Conservation (phyloP, 2,888 invertebrate species). For the Ariolimax columbianus region DNA sequence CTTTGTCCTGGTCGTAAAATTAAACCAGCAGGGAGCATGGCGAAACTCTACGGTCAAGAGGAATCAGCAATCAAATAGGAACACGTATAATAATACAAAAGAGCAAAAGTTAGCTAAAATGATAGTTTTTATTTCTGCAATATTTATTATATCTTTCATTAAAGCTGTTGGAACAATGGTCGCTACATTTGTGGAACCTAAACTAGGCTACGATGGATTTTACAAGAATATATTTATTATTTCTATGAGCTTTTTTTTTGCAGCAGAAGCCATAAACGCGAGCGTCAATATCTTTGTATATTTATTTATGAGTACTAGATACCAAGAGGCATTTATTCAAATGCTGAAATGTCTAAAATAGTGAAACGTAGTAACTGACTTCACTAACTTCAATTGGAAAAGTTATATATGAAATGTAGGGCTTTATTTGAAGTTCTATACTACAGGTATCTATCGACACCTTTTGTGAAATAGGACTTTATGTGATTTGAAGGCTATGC, state of each 20-base stretch:
- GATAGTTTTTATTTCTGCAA: slow-evolving; percentile 10
- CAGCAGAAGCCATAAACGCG: not conserved
- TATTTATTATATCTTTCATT: slow-evolving; percentile 16
- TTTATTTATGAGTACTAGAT: slow-evolving; percentile 9
- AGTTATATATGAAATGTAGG: too few species aligned
- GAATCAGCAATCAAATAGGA: not conserved
- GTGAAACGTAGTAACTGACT: too few species aligned
- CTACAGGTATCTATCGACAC: too few species aligned
- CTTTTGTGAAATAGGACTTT: too few species aligned
- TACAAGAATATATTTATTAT: not conserved
- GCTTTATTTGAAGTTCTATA: too few species aligned
- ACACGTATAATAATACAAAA: not conserved
- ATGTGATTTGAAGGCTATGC: too few species aligned
- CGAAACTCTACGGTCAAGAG: not conserved
- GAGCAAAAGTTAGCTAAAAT: not conserved
- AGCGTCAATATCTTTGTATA: slow-evolving; percentile 23
- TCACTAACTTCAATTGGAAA: too few species aligned
- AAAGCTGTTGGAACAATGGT: not conserved
- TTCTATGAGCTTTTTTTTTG: not conserved
- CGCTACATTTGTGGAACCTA: not conserved
- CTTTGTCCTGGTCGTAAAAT: not conserved
- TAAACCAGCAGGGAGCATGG: not conserved
- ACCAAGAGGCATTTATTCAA: not conserved
- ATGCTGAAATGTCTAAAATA: too few species aligned
- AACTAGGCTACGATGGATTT: not conserved